Conservation (phyloP, 2,888 invertebrate genomes). For the Clistopyga incitator region DNA sequence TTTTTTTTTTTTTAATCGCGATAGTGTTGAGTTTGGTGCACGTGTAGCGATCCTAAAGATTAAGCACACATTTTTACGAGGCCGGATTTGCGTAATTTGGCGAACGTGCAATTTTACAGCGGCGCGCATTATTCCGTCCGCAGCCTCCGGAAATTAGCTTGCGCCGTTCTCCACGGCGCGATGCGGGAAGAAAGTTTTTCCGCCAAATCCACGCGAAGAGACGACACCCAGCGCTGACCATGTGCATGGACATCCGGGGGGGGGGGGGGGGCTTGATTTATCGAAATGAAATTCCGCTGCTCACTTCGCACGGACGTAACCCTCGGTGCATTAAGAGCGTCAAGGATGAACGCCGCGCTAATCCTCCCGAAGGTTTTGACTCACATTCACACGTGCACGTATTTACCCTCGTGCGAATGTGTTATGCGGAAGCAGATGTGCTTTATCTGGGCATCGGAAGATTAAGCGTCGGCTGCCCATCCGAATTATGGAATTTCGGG, state of each 20-base stretch:
- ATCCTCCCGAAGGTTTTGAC: slow-evolving; percentile 1
- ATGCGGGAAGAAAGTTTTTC: slow-evolving; percentile 19
- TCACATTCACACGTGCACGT: background rate
- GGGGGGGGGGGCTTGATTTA: slow-evolving; percentile 1
- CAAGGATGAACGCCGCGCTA: background rate
- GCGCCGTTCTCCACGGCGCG: background rate
- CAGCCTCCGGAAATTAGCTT: background rate
- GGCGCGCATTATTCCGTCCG: background rate
- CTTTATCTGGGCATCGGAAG: background rate
- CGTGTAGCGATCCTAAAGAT: background rate
- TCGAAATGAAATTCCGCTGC: slow-evolving; percentile 7
- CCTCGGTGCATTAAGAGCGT: slow-evolving; percentile 16
- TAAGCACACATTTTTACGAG: background rate
- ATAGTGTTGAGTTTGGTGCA: no score
- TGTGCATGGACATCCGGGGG: background rate
- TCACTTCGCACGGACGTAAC: slow-evolving; percentile 14
- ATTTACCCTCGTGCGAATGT: no score
- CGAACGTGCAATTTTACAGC: slow-evolving; percentile 3
- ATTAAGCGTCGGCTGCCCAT: slow-evolving; percentile 1
- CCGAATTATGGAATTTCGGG: background rate
- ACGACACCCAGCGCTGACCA: background rate
- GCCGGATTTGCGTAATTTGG: background rate
- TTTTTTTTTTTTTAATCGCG: background rate
- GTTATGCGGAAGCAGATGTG: background rate
- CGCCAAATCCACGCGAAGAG: slow-evolving; percentile 4